Base-by-base conservation (phyloP, 2,888 invertebrate genomes). In the Hirtodrosophila alboralis region DNA sequence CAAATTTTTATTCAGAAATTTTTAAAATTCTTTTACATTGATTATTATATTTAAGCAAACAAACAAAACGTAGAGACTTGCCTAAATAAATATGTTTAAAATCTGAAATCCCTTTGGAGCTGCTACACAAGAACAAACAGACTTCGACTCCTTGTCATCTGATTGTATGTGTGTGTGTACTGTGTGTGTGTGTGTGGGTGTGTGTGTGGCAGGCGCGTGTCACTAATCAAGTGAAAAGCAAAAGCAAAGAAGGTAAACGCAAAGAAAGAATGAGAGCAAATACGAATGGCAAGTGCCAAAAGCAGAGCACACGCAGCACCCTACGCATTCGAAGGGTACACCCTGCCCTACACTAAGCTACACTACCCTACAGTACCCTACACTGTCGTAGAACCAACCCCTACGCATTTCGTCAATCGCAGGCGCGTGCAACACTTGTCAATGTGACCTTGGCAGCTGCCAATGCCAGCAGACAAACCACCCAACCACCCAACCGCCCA, bases 341-440 rank as follows among this genome's bases (percentile, higher is more conserved):
- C 4, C 1, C 16, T 1, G 1, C 7, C 14, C 9, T 6, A 8
- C 13, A n/a, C n/a, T n/a, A n/a, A n/a, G n/a, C n/a, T n/a, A n/a
- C n/a, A n/a, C 8, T 13, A 5, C 21, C 5, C 2, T n/a, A n/a
- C 69, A 47, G 34, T 43, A 16, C 34, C 23, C 31, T 10, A 16
- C 16, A 1, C n/a, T 12, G 6, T 9, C 14, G 6, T 9, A 1
- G 3, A 31, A 1, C 33, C 8, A 4, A 8, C 30, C 27, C 18
- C 8, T 7, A 4, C 36, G 36, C 47, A 49, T 58, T 61, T 63
- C 57, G 54, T 59, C 62, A 62, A 62, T 66, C 54, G 58, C 66
- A 68, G 66, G 81, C 81, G 84, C 85, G 79, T 84, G 84, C 86
- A 83, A 84, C 86, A 81, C 83, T 86, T 86, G 84, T 80, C 81